Conservation (phyloP, 2,888 invertebrate genomes). For the Miltochrista miniata region DNA sequence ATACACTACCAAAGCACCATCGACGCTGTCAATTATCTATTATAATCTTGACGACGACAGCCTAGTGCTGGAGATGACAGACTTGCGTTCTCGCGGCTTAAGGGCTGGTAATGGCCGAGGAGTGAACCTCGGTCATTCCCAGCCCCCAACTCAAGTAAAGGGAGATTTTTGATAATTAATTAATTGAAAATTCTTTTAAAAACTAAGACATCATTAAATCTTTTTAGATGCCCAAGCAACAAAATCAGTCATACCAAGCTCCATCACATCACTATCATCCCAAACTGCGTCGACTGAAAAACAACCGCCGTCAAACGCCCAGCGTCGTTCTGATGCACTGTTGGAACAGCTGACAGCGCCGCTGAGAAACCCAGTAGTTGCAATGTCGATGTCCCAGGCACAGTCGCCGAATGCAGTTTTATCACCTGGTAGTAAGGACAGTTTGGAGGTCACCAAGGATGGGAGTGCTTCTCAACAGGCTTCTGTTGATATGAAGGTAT, state of each 20-base stretch:
- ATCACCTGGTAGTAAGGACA: conserved; percentile 70
- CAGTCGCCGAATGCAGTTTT: conserved; percentile 47
- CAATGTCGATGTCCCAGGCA: conserved; percentile 49
- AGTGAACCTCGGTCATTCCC: too few relatives aligned
- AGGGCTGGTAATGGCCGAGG: too few relatives aligned
- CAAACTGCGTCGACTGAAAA: conserved; percentile 65
- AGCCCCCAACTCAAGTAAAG: too few relatives aligned
- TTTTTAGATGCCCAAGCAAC: conserved; percentile 64
- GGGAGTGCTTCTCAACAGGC: conserved; percentile 60
- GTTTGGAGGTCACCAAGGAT: conserved; percentile 64
- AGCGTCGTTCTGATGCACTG: conserved; percentile 73
- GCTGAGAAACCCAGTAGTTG: conserved; percentile 60
- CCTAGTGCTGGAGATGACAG: too few relatives aligned
- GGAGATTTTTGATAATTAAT: too few relatives aligned
- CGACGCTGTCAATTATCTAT: too few relatives aligned
- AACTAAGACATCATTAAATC: too few relatives aligned
- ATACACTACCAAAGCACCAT: too few relatives aligned
- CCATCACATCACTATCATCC: conserved; percentile 70
- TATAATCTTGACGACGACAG: too few relatives aligned
- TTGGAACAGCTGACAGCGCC: conserved; percentile 75
- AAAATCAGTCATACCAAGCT: conserved; percentile 71
- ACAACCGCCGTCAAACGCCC: conserved; percentile 66
- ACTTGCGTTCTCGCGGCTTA: too few relatives aligned
- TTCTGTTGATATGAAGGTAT: conserved; percentile 72
- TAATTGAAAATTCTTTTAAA: too few relatives aligned